Percentiles rank a stretch among this genome's conserved stretches.
Evolutionary conservation across 2,797 vertebrate species (phyloP).

Genomic region (Craterocephalus amniculus): DNA sequence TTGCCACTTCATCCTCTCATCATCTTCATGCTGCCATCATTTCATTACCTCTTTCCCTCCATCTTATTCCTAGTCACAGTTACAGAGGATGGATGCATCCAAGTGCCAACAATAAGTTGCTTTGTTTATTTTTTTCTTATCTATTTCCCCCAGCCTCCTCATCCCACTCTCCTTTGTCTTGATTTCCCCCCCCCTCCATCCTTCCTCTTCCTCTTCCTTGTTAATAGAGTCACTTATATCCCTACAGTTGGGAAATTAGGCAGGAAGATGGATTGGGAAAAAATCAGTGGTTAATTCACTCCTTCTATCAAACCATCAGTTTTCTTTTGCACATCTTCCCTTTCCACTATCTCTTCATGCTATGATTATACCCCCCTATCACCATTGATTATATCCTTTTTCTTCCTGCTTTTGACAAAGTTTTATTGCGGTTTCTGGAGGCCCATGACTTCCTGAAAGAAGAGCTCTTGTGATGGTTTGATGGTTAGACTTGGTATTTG

Average conservation of each 20-base stretch:
- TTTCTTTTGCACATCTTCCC: background rate
- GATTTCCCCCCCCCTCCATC: background rate
- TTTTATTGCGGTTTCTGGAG: constrained; percentile 40
- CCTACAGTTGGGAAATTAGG: constrained; percentile 43
- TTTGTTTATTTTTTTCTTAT: background rate
- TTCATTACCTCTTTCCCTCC: background rate
- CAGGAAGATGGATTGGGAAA: constrained; percentile 29
- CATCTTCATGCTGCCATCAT: constrained; percentile 18
- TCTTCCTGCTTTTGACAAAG: constrained; percentile 16
- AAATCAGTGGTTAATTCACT: constrained; percentile 48
- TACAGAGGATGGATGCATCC: constrained; percentile 1
- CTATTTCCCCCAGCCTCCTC: background rate
- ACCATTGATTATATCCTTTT: constrained; percentile 25
- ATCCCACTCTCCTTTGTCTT: background rate
- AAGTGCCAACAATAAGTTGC: background rate
- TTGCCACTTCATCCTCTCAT: constrained; percentile 18
- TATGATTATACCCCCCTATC: constrained; percentile 20
- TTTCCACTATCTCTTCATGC: constrained; percentile 13
- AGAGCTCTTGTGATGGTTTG: no score
- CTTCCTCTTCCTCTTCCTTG: background rate
- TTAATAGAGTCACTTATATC: constrained; percentile 32
- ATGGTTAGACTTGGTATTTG: no score
- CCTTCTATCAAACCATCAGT: background rate
- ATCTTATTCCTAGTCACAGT: no score
- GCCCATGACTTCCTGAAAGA: no score